phyloP scores from a whole-genome alignment of 2,888 invertebrate species.

The Catocala fraxini region DNA sequence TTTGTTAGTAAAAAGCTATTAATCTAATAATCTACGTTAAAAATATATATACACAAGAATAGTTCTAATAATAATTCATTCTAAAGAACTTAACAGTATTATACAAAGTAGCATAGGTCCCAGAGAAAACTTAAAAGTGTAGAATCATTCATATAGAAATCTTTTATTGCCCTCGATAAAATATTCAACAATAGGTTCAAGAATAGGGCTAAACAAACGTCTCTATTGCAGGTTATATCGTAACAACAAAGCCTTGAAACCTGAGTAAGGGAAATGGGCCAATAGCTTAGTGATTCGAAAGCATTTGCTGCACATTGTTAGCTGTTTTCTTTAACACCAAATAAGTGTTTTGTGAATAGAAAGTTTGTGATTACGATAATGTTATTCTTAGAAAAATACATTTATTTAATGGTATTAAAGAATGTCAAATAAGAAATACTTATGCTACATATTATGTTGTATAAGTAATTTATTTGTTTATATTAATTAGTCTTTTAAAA shows the following conservation, averaged over 20 bases:
- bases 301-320: neutral
- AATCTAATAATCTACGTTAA: neutral
- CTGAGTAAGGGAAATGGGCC: conserved; percentile 6
- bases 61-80: neutral
- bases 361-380: too few relatives aligned
- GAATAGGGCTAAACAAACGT: conserved; percentile 21
- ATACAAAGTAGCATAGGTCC: neutral
- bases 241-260: conserved; percentile 14
- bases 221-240: conserved; percentile 13
- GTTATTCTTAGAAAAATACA: too few relatives aligned
- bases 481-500: too few relatives aligned
- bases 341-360: too few relatives aligned
- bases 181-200: conserved; percentile 19
- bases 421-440: too few relatives aligned
- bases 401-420: too few relatives aligned
- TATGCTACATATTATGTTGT: too few relatives aligned
- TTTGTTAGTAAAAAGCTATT: too few relatives aligned
- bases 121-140: conserved; percentile 3
- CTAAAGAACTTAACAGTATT: neutral
- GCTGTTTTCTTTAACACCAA: too few relatives aligned
- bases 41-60: neutral
- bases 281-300: neutral
- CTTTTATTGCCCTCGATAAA: conserved; percentile 30
- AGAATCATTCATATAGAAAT: conserved; percentile 16
- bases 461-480: too few relatives aligned